Percentiles rank a stretch among this genome's conserved stretches.
These are phyloP conservation scores for Rhinoraja longicauda DNA, from an alignment of 2,797 vertebrate species.

Conservation along the genomic window DNA sequence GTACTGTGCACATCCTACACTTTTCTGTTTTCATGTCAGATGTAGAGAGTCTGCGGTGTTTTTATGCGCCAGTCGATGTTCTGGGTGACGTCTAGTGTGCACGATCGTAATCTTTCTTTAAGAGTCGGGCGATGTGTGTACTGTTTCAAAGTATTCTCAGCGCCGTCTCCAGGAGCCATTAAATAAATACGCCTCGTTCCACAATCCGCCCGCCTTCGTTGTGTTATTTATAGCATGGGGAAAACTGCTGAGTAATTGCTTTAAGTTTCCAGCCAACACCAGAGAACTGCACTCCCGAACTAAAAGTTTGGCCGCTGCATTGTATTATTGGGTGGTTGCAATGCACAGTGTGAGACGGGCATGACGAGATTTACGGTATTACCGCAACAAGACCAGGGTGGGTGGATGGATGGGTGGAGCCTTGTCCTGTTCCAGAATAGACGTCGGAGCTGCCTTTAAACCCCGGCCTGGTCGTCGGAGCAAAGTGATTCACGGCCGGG, in stretches of 20 bases:
- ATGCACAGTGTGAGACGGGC: neutral
- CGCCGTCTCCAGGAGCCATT: neutral
- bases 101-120: neutral
- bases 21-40: too few species aligned
- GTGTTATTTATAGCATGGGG: neutral
- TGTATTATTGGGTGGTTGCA: neutral
- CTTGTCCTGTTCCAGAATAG: neutral
- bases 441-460: neutral
- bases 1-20: too few species aligned
- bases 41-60: too few species aligned
- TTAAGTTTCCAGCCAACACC: neutral
- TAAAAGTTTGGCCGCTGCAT: neutral
- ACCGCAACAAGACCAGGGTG: neutral
- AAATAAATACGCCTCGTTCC: neutral
- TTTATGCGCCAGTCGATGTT: too few species aligned
- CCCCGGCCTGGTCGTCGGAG: too few species aligned
- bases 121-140: neutral
- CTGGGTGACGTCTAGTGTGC: neutral
- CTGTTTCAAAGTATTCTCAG: neutral
- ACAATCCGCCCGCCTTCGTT: neutral
- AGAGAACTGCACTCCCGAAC: neutral
- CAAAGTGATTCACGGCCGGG: neutral
- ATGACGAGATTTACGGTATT: neutral
- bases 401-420: conserved; percentile 25
- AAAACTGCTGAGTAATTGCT: neutral